A percentile compares a stretch with the other conserved stretches of the same genome.
Conservation (phyloP, 2,888 invertebrate genomes). For the Tetramorium bicarinatum region DNA sequence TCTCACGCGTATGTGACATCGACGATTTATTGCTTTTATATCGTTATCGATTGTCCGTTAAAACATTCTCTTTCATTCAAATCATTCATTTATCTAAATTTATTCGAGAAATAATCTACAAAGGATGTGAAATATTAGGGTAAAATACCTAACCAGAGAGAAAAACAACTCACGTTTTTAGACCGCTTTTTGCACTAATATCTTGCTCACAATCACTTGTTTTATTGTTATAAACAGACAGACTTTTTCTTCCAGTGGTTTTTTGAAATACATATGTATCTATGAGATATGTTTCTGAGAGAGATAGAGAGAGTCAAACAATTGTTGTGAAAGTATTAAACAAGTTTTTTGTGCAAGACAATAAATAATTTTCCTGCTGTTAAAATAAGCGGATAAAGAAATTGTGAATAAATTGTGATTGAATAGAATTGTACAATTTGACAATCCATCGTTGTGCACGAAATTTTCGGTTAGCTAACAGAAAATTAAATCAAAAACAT, state of each 20-base stretch:
- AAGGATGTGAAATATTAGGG: neutral
- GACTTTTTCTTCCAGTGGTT: neutral
- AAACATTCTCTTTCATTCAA: neutral
- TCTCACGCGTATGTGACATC: conserved; percentile 32
- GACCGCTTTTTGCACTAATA: neutral
- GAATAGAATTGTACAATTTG: neutral
- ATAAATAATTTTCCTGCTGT: conserved; percentile 13
- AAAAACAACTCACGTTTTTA: neutral
- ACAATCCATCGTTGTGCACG: neutral
- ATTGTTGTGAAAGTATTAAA: neutral
- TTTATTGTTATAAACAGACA: neutral
- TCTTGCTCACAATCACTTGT: neutral
- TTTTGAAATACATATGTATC: neutral
- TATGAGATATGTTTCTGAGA: neutral
- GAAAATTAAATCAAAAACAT: conserved; percentile 18
- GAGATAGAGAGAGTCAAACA: neutral
- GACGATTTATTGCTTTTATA: conserved; percentile 36
- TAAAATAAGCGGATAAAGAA: neutral
- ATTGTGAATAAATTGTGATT: conserved; percentile 4
- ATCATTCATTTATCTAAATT: conserved; percentile 18
- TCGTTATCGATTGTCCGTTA: conserved; percentile 20
- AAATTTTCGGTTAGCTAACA: neutral
- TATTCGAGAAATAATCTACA: neutral
- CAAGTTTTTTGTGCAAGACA: neutral
- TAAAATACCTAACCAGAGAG: neutral